Evolutionary conservation across 2,888 invertebrate genomes (phyloP).

Genomic region (Mayetiola destructor): DNA sequence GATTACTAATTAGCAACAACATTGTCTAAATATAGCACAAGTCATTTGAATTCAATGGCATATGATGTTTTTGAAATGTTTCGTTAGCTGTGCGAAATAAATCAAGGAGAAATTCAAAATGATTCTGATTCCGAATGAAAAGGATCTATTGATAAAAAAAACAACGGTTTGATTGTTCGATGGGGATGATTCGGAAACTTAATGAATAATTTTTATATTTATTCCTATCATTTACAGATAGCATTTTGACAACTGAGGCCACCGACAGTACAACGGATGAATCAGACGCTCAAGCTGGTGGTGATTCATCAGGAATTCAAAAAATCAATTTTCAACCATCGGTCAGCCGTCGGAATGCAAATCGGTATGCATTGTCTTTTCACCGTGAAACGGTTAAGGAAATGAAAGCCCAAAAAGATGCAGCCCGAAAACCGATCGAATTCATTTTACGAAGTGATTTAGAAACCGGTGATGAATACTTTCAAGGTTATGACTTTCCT

Average conservation of each 20-base stretch:
- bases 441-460: slow-evolving; percentile 44
- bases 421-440: slow-evolving; percentile 44
- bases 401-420: slow-evolving; percentile 47
- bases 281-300: neutral
- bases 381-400: slow-evolving; percentile 66
- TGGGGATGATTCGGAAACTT: no score
- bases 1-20: no score
- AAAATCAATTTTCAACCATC: slow-evolving; percentile 13
- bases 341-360: slow-evolving; percentile 39
- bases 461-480: slow-evolving; percentile 56
- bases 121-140: no score
- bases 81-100: no score
- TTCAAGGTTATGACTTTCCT: slow-evolving; percentile 59
- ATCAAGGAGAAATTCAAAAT: no score
- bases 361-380: slow-evolving; percentile 68
- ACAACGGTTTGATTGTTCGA: no score
- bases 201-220: no score
- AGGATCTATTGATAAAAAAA: no score
- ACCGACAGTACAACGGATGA: slow-evolving; percentile 5
- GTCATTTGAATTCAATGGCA: no score
- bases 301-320: neutral
- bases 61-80: no score
- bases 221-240: slow-evolving; percentile 7
- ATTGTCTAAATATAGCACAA: no score
- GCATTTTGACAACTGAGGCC: neutral